Conservation (phyloP, 2,797 vertebrate species). For the Meriones psammophilus region DNA sequence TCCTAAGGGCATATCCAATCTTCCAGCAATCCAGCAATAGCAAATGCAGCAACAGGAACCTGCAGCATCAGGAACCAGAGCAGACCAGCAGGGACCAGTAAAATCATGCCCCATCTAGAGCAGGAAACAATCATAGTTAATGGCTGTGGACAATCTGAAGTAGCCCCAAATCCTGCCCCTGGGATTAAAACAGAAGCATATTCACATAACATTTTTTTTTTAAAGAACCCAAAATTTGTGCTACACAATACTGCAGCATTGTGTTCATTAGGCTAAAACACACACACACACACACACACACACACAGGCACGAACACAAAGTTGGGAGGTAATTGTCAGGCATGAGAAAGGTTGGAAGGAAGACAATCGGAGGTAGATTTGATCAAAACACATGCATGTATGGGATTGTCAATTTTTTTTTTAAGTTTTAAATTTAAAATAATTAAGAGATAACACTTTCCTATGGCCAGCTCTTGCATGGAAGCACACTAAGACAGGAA, state of each 20-base stretch:
- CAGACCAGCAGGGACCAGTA: no score
- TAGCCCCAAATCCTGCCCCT: no score
- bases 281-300: not conserved
- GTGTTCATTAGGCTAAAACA: not conserved
- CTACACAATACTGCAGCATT: not conserved
- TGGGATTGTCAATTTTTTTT: not conserved
- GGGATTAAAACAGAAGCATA: no score
- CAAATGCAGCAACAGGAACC: no score
- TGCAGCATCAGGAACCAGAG: no score
- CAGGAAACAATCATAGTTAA: no score
- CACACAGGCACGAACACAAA: not conserved
- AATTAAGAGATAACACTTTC: not conserved
- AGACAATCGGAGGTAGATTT: not conserved
- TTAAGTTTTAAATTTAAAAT: conserved; percentile 8
- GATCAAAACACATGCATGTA: not conserved
- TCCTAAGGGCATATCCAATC: no score
- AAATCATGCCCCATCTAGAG: no score
- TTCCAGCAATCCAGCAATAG: no score
- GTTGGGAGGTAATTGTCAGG: not conserved
- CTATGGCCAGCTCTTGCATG: not conserved
- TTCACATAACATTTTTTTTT: no score
- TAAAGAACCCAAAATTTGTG: no score
- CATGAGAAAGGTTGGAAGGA: not conserved
- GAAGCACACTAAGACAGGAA: not conserved
- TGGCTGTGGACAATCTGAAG: no score